Evolutionary conservation across 2,797 vertebrate genomes (phyloP), one percentile per base, ranked within the genome.

Genomic region (Ficedula albicollis): DNA sequence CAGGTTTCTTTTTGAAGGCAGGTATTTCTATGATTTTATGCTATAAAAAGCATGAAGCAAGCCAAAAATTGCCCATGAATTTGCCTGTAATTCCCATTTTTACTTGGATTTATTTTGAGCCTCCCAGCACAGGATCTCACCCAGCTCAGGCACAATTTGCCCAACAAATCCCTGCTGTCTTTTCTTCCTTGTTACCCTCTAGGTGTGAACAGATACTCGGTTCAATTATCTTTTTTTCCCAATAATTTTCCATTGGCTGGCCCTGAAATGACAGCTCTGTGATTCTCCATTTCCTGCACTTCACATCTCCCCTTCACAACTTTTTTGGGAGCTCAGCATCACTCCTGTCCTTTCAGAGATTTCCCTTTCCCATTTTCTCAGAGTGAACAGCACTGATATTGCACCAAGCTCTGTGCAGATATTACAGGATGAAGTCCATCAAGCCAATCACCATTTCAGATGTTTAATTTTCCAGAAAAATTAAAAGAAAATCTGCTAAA

Each of bases 231-330:
- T 54, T 75, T 84, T 83, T 74, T 8, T 21, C 10, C 87, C 70
- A 59, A 29, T 90, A 44, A 52, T 92, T 68, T 75, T 39, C 54
- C 66, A 32, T 1, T 22, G 27, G 10, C 49, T 83, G 91, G 34
- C 72, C 73, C 68, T 58, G 78, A 70, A 80, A 60, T 30, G 44
- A 43, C 52, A 34, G 49, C 29, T 46, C 75, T 58, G 34, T 41
- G 30, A 32, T 76, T 86, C 55, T 81, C n/a, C 70, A 10, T 59
- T 90, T 60, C 76, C 87, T 3, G 27, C 34, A 60, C 34, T 80
- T 95, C 89, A 67, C 87, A 87, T 11, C 36, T 87, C 41, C 52
- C 23, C 64, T 87, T 63, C 79, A 54, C 54, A 74, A 29, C 21
- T 19, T 27, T 34, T 77, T 72, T 51, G 78, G 68, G 91, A 91